Base-by-base conservation (phyloP, 1,140 invertebrate species). In the Muscidifurax raptorellus region DNA sequence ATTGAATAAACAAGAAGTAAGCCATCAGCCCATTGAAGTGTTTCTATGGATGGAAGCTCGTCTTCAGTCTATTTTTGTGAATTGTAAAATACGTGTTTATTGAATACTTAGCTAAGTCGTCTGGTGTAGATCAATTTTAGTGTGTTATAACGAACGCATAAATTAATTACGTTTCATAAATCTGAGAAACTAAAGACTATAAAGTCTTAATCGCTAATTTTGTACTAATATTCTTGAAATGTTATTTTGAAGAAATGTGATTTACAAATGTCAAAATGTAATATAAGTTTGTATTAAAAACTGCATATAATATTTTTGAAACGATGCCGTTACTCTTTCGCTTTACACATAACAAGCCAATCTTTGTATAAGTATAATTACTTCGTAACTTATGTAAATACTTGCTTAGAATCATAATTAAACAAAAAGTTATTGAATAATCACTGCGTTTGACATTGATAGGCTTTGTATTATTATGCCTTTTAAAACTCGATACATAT, bases 1-100 rank as follows among this genome's bases (percentile, higher is more conserved):
- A 98, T 98, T 36, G 97, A 97, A 91, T 98, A 99, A 6, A 98
- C 97, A 25, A 98, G 94, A 30, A 98, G 94, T 69, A 98, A 94
- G 5, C 97, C 97, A 91, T 98, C 98, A 0, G 97, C 97, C 97
- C 97, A 98, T 87, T 96, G 95, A 9, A 97, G 93, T 71, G 96
- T 94, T 67, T 98, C 97, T 84, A 94, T 94, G 71, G 95, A 94
- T 30, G 97, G 96, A 79, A 97, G 90, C 85, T 97, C 97, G 80
- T 97, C 94, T 47, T 94, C 94, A 85, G 93, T 94, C 94, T 95
- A 69, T 72, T 80, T 80, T 82, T 28, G 80, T 77, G 15, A 69
- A 84, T 80, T 64, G 12, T 82, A 82, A 12, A 28, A 22, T 72
- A 28, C 25, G 32, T 47, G 18, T 72, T 81, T 59, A 32, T 25